These are phyloP conservation scores for Pteromalus puparum DNA, from an alignment of 1,140 invertebrate species.

Conservation along the genomic window DNA sequence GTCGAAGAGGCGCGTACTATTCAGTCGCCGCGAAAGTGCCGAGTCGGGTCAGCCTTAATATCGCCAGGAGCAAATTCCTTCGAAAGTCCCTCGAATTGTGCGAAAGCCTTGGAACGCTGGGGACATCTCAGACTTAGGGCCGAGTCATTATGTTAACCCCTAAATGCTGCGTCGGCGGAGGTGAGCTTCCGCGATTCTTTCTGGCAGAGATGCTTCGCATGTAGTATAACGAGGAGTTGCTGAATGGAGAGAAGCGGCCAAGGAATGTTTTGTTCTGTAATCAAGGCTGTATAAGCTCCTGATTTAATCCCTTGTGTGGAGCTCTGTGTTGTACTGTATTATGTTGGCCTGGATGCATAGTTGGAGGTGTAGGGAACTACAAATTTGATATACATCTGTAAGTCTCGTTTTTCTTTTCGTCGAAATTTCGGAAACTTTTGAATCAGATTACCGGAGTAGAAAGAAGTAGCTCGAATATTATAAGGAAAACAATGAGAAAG, in stretches of 20 bases:
- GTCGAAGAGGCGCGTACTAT: not conserved
- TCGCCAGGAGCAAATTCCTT: constrained; percentile 50
- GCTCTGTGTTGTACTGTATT: no score
- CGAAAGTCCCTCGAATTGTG: constrained; percentile 40
- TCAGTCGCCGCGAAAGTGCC: constrained; percentile 55
- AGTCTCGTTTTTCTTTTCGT: not conserved
- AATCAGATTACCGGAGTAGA: not conserved
- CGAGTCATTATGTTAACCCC: constrained; percentile 39
- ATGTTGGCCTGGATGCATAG: not conserved
- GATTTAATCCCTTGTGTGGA: not conserved
- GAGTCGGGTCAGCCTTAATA: constrained; percentile 54
- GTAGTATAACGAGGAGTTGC: not conserved
- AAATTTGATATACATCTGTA: not conserved
- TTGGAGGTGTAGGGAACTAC: not conserved
- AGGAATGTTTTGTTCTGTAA: constrained; percentile 38
- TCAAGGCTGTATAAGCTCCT: not conserved
- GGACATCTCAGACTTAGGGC: not conserved
- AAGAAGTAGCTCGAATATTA: not conserved
- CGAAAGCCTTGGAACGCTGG: not conserved
- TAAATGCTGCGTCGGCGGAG: not conserved
- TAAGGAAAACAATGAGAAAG: not conserved
- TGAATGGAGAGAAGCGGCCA: not conserved
- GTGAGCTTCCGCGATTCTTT: constrained; percentile 1
- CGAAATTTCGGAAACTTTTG: not conserved
- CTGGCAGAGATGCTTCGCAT: not conserved